phyloP scores from a whole-genome alignment of 2,888 invertebrate species.

The Eremobia ochroleuca region DNA sequence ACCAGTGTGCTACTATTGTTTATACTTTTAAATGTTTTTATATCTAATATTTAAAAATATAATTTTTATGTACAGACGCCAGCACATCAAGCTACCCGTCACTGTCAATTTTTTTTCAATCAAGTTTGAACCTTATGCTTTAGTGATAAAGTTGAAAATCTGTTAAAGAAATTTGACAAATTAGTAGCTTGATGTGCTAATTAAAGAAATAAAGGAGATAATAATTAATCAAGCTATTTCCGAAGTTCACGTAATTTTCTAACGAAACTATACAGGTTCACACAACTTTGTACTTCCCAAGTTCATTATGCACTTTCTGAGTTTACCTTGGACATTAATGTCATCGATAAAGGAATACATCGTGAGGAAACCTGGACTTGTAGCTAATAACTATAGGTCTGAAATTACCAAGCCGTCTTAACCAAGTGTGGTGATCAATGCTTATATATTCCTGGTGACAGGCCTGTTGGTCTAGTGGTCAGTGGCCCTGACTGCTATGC shows the following conservation, averaged over 20 bases:
- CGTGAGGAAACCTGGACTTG: background rate
- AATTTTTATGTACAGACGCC: background rate
- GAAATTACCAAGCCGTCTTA: background rate
- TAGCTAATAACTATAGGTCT: background rate
- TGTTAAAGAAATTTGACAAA: too few relatives aligned
- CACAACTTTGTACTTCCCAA: background rate
- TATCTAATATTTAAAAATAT: too few relatives aligned
- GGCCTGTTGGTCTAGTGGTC: too few relatives aligned
- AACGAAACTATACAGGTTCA: background rate
- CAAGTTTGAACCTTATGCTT: too few relatives aligned
- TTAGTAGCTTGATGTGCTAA: too few relatives aligned
- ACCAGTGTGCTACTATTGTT: background rate
- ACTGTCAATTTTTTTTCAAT: too few relatives aligned
- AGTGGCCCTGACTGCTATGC: too few relatives aligned
- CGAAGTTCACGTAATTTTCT: background rate
- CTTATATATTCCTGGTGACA: too few relatives aligned
- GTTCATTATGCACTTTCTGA: background rate
- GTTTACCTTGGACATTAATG: background rate
- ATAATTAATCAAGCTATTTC: background rate
- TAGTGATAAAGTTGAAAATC: too few relatives aligned
- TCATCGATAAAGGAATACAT: background rate
- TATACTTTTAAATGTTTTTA: background rate
- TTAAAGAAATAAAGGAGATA: background rate
- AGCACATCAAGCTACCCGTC: too few relatives aligned
- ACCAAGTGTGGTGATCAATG: background rate